Percentiles rank a stretch among this genome's conserved stretches.
These are phyloP conservation scores for Toxotes jaculatrix DNA, from an alignment of 2,113 vertebrate genomes.

Conservation along the genomic window DNA sequence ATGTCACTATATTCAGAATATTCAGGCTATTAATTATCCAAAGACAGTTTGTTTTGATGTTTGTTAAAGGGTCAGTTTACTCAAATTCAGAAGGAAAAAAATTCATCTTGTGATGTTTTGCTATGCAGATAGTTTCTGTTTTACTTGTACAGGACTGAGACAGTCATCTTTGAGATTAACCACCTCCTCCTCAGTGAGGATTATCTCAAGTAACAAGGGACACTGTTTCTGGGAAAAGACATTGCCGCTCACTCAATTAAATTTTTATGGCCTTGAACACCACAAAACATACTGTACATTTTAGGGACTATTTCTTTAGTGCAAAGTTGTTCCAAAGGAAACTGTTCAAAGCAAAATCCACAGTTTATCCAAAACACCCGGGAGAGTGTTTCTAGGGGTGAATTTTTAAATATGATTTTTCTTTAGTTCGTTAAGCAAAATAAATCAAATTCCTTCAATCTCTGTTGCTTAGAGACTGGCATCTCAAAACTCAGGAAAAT, in stretches of 20 bases:
- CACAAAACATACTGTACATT: conserved; percentile 3
- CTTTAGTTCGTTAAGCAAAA: neutral
- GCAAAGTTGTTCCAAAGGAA: conserved; percentile 29
- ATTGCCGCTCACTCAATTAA: conserved; percentile 20
- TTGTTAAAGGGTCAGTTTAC: neutral
- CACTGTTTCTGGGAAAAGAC: conserved; percentile 22
- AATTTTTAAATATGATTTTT: neutral
- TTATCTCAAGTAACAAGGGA: conserved; percentile 25
- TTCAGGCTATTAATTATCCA: conserved; percentile 14
- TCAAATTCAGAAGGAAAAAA: neutral
- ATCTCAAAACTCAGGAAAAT: neutral
- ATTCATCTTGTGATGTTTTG: neutral
- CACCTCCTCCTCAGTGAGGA: conserved; percentile 19
- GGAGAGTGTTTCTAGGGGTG: neutral
- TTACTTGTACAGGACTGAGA: conserved; percentile 2
- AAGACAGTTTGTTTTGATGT: neutral
- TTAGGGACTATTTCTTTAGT: conserved; percentile 36
- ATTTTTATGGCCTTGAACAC: conserved; percentile 22
- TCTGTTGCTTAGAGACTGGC: neutral
- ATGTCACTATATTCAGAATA: conserved; percentile 24
- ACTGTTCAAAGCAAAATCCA: neutral
- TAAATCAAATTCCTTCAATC: too few relatives aligned
- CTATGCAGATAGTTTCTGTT: conserved; percentile 5
- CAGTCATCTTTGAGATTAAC: neutral
- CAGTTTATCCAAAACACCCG: neutral